Base-by-base conservation (phyloP, 2,113 vertebrate genomes). In the Neofelis nebulosa region DNA sequence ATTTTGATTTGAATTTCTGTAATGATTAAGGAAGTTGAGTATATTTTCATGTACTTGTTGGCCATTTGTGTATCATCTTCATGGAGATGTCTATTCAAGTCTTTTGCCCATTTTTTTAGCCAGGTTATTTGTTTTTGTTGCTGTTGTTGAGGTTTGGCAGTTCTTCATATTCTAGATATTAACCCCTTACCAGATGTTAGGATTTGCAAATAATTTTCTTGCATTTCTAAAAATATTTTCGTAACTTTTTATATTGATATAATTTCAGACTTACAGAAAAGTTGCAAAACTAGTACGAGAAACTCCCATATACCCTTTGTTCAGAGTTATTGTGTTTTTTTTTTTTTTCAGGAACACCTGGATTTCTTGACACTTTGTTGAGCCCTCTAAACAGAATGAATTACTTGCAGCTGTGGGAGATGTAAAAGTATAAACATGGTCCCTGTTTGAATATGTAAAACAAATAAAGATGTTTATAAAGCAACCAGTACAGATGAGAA, bases 1-100 rank as follows among this genome's bases (percentile, higher is more conserved):
- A 69, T 86, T 92, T 95, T 95, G 33, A 84, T 92, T 80, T 80
- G 25, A n/a, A 86, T 89, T 95, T 86, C n/a, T 31, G 15, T 91
- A 66, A 38, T 79, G 41, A 45, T 92, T 74, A 81, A 63, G 38
- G 63, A 45, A 90, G 15, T 21, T 80, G 57, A 76, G 12, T 48
- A 38, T 66, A 41, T 93, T 94, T 91, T 81, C 38, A 52, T 52
- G 38, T 45, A 33, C 66, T 52, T 36, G 2, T 76, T 87, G 65
- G 6, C n/a, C 23, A 63, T 74, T 57, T 61, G 48, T 66, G 6
- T 86, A 38, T 93, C 23, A 81, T 90, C 21, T 61, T 96, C 55
- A 25, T 66, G 81, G 41, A 97, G 93, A 66, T 65, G 31, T 33
- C n/a, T 91, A 9, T 65, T 95, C 65, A 76, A 16, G 1, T 78